Evolutionary conservation across 2,113 vertebrate species (phyloP), one percentile per base, ranked within the genome.

Genomic region (Rhinolophus sinicus): DNA sequence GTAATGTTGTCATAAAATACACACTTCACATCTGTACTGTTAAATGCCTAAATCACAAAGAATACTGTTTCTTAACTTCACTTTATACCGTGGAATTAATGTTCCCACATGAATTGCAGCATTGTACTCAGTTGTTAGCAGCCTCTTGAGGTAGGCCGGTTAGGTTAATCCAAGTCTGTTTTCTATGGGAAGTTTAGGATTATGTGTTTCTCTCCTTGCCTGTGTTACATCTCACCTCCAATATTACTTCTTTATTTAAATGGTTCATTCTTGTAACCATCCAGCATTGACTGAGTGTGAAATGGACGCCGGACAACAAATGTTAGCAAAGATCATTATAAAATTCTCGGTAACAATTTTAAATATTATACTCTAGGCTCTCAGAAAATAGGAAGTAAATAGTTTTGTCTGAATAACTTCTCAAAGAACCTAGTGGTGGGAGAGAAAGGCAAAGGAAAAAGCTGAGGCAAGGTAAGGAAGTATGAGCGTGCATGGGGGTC

Each of bases 151-250:
- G 70, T 60, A 72, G 65, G 62, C 73, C 83, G n/a, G 40, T 40
- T n/a, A 67, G 64, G 64, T 90, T 97, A 77, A 94, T 81, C 81
- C 84, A 67, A 72, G 54, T 30, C 35, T 67, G 47, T 88, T 82
- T 95, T 90, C 83, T 60, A 24, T 52, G 22, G 19, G 56, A 64
- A 52, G 21, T 81, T 80, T 87, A 82, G 60, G 54, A 76, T 64
- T 58, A 73, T 58, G 19, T 82, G 82, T 94, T 94, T 90, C 67
- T 93, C 69, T 22, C n/a, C 73, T 73, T 94, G 26, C 33, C 62
- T 69, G 3, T 76, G 64, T 87, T 67, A 21, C 0, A 54, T 33
- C 64, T 47, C 47, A 28, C 40, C 35, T 77, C 77, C 65, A 94
- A 28, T 78, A 62, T 95, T 38, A n/a, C 44, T 38, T 86, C 78